Base-by-base conservation (phyloP, 2,113 vertebrate species). In the Solea solea region DNA sequence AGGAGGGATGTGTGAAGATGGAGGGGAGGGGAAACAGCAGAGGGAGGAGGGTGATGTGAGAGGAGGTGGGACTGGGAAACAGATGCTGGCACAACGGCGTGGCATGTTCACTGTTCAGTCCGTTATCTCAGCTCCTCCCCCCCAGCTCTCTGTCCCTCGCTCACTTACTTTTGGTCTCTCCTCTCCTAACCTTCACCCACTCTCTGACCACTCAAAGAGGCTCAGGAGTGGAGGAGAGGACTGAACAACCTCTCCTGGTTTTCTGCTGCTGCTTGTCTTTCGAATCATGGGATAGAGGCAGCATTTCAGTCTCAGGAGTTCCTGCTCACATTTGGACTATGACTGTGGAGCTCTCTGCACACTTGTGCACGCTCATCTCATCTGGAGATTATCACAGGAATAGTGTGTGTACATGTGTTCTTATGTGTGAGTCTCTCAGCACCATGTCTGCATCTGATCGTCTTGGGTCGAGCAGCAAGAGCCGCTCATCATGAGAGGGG, bases 401-500 rank as follows among this genome's bases (percentile, higher is more conserved):
- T 74, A 79, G 72, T 25, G 51, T 48, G 69, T 55, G 50, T 50
- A 42, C 15, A 13, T 69, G 53, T 67, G 54, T 28, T 15, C 40
- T 16, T 55, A 7, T 61, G 61, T 60, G 65, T 50, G 61, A 74
- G 57, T 74, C 28, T 14, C 77, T 69, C 72, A 81, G 79, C 87
- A 87, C 79, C 83, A 91, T 92, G 86, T 54, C 89, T 89, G 79
- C 80, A 56, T 83, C 77, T 86, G 89, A 86, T 73, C 74, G 76
- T 80, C 65, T 89, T 85, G 70, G 70, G 78, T 78, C 76, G 64
- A 82, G 78, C 79, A 76, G 64, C 87, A 84, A 65, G 56, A 79
- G 82, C 84, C 91, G 86, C 86, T 90, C 93, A 93, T 83, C 90
- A 95, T 96, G 94, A 96, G 91, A 90, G 94, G 90, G 59, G 92